Conservation (phyloP, 1,140 invertebrate species). For the Sitophilus oryzae region DNA sequence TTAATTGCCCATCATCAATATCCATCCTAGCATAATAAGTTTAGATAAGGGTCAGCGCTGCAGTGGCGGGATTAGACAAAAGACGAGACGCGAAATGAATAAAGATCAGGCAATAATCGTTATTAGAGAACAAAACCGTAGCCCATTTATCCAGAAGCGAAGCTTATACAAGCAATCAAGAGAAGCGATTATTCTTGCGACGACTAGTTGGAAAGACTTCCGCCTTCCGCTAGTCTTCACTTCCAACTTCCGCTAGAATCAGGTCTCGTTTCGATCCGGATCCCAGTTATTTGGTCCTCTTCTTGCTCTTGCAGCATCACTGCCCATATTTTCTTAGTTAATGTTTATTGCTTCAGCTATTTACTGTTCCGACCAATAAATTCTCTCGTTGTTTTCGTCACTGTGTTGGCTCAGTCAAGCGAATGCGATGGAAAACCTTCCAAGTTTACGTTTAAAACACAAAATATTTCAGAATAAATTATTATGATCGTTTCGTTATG, state of each 20-base stretch:
- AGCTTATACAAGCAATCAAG: slow-evolving; percentile 32
- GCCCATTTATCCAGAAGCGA: slow-evolving; percentile 23
- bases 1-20: neutral
- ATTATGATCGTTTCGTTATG: no score
- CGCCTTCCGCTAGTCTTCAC: slow-evolving; percentile 35
- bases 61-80: slow-evolving; percentile 11
- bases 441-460: no score
- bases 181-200: slow-evolving; percentile 29
- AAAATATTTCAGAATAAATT: no score
- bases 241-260: slow-evolving; percentile 32
- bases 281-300: slow-evolving; percentile 29
- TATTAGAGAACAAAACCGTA: slow-evolving; percentile 22
- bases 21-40: neutral
- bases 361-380: slow-evolving; percentile 24
- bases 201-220: slow-evolving; percentile 32
- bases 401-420: neutral
- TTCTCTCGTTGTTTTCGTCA: slow-evolving; percentile 19
- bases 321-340: slow-evolving; percentile 31
- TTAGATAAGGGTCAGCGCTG: neutral
- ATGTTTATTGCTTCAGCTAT: slow-evolving; percentile 17
- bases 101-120: slow-evolving; percentile 24
- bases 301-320: slow-evolving; percentile 30
- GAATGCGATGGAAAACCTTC: no score
- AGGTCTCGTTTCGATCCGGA: slow-evolving; percentile 32
- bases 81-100: slow-evolving; percentile 17